Percentiles rank a stretch among this genome's conserved stretches.
Conservation (phyloP, 2,797 vertebrate species). For the Paedocypris micromegethes region DNA sequence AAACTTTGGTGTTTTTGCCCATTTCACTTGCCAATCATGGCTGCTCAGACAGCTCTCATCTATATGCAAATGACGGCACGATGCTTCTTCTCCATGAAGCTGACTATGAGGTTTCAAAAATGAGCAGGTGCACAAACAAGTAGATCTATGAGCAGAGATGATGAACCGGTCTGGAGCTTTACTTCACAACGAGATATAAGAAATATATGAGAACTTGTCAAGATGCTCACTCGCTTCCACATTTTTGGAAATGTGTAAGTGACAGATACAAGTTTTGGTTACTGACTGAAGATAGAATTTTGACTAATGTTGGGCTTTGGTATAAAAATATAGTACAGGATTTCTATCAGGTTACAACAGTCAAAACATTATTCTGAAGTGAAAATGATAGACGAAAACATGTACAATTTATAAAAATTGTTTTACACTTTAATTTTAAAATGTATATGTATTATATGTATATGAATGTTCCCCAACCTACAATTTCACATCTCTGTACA, state of each 20-base stretch:
- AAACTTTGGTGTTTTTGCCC: constrained; percentile 29
- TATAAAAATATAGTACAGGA: too few relatives aligned
- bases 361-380: too few relatives aligned
- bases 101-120: constrained; percentile 31
- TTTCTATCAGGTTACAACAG: too few relatives aligned
- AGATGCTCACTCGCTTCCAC: not conserved
- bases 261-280: not conserved
- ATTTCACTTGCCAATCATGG: constrained; percentile 39
- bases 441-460: too few relatives aligned
- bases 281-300: too few relatives aligned
- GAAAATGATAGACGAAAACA: too few relatives aligned
- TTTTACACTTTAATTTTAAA: too few relatives aligned
- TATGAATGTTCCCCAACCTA: too few relatives aligned
- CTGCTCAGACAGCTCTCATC: constrained; percentile 39
- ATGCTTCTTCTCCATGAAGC: constrained; percentile 20
- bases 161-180: not conserved
- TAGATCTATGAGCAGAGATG: constrained; percentile 3
- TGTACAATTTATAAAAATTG: too few relatives aligned
- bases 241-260: constrained; percentile 13
- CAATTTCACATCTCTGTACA: too few relatives aligned
- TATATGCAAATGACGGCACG: constrained; percentile 47
- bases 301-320: too few relatives aligned
- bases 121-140: constrained; percentile 36
- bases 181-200: too few relatives aligned
- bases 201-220: not conserved